These are phyloP conservation scores for Silurus aristotelis DNA, from an alignment of 2,797 vertebrate genomes.

Conservation along the genomic window DNA sequence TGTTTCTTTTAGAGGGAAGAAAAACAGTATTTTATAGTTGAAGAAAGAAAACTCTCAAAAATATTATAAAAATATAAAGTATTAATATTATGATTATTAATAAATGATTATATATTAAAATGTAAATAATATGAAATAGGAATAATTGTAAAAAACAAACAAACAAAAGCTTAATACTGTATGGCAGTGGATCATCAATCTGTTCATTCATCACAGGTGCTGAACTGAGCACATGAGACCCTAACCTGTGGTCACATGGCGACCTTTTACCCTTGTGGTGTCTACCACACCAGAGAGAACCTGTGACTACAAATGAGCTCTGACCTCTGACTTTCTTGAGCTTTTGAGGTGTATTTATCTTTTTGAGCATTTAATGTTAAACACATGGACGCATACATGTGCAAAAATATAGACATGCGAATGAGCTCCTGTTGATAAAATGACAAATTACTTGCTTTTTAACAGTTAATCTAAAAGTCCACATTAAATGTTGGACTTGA, in stretches of 20 bases:
- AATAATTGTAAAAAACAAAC: too few species aligned
- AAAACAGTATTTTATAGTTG: neutral
- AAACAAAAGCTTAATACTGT: neutral
- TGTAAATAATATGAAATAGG: too few species aligned
- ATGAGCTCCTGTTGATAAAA: neutral
- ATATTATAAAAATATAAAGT: neutral
- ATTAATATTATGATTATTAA: neutral
- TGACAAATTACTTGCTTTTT: neutral
- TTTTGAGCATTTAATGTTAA: neutral
- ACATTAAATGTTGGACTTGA: neutral
- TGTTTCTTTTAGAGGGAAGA: too few species aligned
- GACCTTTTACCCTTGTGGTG: conserved; percentile 25
- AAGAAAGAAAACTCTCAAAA: neutral
- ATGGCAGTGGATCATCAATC: conserved; percentile 36
- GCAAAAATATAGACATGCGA: neutral
- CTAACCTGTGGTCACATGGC: conserved; percentile 40
- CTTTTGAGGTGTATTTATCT: neutral
- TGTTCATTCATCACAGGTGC: conserved; percentile 47
- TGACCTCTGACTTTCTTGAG: neutral
- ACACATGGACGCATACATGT: neutral
- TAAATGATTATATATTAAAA: neutral
- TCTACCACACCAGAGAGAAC: neutral
- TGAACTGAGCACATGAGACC: conserved; percentile 14
- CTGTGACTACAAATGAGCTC: neutral
- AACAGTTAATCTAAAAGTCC: neutral